phyloP scores from a whole-genome alignment of 2,888 invertebrate species.

The Cerastis rubricosa region DNA sequence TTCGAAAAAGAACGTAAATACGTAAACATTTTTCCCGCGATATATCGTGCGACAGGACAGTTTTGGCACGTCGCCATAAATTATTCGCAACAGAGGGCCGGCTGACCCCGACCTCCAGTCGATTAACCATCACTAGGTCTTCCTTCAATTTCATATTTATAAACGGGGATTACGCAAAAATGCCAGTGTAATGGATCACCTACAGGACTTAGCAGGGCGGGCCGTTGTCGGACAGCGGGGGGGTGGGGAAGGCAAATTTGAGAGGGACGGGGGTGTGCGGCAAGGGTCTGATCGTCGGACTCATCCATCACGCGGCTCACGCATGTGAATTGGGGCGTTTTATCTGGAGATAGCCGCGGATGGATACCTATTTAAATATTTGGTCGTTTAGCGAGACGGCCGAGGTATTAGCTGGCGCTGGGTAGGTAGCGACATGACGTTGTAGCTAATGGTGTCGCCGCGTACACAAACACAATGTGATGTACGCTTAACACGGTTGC shows the following conservation, averaged over 20 bases:
- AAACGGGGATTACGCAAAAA: conserved; percentile 91
- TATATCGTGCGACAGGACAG: conserved; percentile 69
- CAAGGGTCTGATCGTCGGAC: conserved; percentile 90
- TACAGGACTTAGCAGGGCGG: conserved; percentile 86
- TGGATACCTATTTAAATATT: conserved; percentile 90
- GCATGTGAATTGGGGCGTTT: conserved; percentile 91
- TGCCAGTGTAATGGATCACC: conserved; percentile 90
- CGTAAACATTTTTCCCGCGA: conserved; percentile 69
- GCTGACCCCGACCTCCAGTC: conserved; percentile 89
- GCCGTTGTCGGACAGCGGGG: conserved; percentile 77
- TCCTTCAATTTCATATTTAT: conserved; percentile 91
- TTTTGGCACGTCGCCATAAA: conserved; percentile 83
- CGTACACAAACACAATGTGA: conserved; percentile 53
- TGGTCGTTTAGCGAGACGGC: conserved; percentile 83
- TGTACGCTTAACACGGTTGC: neutral
- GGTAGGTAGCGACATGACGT: conserved; percentile 66
- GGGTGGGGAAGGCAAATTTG: conserved; percentile 87
- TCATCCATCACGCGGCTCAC: conserved; percentile 90
- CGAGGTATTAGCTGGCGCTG: conserved; percentile 60
- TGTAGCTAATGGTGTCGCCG: conserved; percentile 74
- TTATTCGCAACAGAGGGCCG: conserved; percentile 82
- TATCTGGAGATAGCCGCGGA: conserved; percentile 89
- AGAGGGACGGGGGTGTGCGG: conserved; percentile 81
- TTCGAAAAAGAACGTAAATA: conserved; percentile 61
- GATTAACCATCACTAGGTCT: conserved; percentile 90